Percentiles rank a stretch among this genome's conserved stretches.
phyloP scores from a whole-genome alignment of 2,797 vertebrate species.

The Acomys russatus region DNA sequence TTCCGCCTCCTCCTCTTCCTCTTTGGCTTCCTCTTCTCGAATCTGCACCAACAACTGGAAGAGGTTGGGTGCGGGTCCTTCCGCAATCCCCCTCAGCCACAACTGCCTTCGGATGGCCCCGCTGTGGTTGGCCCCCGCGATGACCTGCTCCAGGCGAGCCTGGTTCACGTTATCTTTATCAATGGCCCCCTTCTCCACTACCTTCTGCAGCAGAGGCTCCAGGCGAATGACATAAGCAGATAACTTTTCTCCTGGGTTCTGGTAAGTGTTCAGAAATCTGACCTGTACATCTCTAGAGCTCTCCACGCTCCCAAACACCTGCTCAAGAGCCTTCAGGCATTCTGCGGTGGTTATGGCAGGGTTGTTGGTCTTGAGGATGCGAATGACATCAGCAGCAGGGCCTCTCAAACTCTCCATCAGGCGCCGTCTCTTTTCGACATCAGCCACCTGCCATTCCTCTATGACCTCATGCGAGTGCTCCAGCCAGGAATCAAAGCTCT shows the following conservation, averaged over 20 bases:
- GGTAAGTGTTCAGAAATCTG: slow-evolving; percentile 82
- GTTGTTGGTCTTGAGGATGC: slow-evolving; percentile 80
- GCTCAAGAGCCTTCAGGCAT: slow-evolving; percentile 81
- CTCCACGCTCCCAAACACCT: slow-evolving; percentile 80
- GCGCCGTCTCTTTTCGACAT: slow-evolving; percentile 77
- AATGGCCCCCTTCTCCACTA: slow-evolving; percentile 81
- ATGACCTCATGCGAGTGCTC: slow-evolving; percentile 76
- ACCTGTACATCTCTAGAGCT: slow-evolving; percentile 78
- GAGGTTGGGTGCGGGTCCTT: slow-evolving; percentile 77
- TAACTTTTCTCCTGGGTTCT: slow-evolving; percentile 78
- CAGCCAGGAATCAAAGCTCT: slow-evolving; percentile 80
- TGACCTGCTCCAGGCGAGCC: slow-evolving; percentile 83
- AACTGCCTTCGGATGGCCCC: slow-evolving; percentile 80
- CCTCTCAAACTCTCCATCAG: slow-evolving; percentile 82
- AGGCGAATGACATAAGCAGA: slow-evolving; percentile 80
- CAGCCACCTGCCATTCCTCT: slow-evolving; percentile 80
- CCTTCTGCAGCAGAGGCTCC: slow-evolving; percentile 80
- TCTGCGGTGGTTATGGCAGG: slow-evolving; percentile 73
- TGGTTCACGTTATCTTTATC: slow-evolving; percentile 83
- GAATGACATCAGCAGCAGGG: slow-evolving; percentile 77
- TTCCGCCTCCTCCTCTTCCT: slow-evolving; percentile 76
- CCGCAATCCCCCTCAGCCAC: slow-evolving; percentile 65
- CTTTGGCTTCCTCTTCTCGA: slow-evolving; percentile 79
- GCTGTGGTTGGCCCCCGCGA: slow-evolving; percentile 80
- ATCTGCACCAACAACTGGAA: slow-evolving; percentile 82